phyloP scores from a whole-genome alignment of 1,140 invertebrate genomes.

The Achroia grisella region DNA sequence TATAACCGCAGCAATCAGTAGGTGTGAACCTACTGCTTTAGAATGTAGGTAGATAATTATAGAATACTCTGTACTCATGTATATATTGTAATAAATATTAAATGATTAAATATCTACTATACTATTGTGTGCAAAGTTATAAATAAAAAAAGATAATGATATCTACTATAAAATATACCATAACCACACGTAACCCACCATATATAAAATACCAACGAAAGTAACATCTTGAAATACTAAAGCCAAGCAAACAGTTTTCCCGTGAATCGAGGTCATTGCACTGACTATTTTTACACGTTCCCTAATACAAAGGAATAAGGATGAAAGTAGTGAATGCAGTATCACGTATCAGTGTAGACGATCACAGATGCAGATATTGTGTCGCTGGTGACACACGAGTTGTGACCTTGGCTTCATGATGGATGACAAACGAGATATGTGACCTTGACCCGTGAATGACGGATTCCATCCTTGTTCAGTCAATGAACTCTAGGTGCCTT shows the following conservation, averaged over 20 bases:
- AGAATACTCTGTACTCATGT: no score
- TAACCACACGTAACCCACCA: conserved; percentile 9
- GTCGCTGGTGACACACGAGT: conserved; percentile 38
- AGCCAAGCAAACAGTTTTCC: conserved; percentile 23
- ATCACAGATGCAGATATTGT: conserved; percentile 64
- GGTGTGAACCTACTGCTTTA: no score
- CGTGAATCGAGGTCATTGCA: conserved; percentile 50
- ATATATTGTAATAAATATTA: no score
- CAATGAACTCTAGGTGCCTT: conserved; percentile 35
- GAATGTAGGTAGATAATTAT: no score
- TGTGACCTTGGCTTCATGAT: conserved; percentile 44
- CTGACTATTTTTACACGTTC: conserved; percentile 40
- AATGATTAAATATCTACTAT: no score
- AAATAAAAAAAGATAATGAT: no score
- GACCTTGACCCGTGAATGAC: conserved; percentile 63
- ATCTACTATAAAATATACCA: not conserved
- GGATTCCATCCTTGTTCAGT: conserved; percentile 65
- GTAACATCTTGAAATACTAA: conserved; percentile 44
- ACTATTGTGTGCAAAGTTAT: no score
- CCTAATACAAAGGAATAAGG: conserved; percentile 39
- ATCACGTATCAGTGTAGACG: conserved; percentile 51
- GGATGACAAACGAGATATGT: conserved; percentile 21
- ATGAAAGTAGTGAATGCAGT: conserved; percentile 29
- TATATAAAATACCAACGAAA: conserved; percentile 43
- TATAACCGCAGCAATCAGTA: no score